Base-by-base conservation (phyloP, 2,113 vertebrate genomes). In the Furnarius figulus region DNA sequence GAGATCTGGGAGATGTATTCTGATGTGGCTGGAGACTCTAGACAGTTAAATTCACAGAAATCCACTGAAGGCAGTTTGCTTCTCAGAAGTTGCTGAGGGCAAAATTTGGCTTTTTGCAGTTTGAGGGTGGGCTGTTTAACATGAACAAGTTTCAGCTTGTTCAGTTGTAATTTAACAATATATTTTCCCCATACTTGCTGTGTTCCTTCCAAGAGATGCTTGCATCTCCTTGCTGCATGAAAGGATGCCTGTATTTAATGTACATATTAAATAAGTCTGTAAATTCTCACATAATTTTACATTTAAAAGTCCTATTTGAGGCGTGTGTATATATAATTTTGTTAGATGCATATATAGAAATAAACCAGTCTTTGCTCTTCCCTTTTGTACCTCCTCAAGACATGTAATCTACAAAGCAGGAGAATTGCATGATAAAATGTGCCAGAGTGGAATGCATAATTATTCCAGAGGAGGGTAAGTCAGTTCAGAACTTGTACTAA, bases 401-500 rank as follows among this genome's bases (percentile, higher is more conserved):
- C 96, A 94, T 94, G 95, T 96, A 97, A 96, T 95, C 96, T 95
- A 96, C 96, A 97, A 96, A 97, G 96, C 73, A 46, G 92, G 37
- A 92, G 93, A 90, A 84, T 0, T 96, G 88, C 93, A 94, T 75
- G 95, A 97, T 95, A 85, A 97, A 96, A 93, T 95, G 94, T 95
- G 95, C 96, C 95, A 95, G 89, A 77, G 87, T 88, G 95, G 96
- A 97, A 97, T 95, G 96, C 81, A 75, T 97, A 97, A 97, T 96
- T 95, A 94, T 96, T 97, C 95, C 95, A 94, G 91, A 95, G 94
- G 87, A 96, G 96, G 93, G 93, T 95, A 96, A 96, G 95, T 97
- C 96, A 96, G 96, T 96, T 97, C 96, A 97, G 96, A 95, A 97
- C 91, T 95, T 97, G 96, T 97, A 97, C 96, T 87, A 56, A 96